These are phyloP conservation scores for Bujurquina vittata DNA, from an alignment of 2,113 vertebrate species.

Conservation along the genomic window DNA sequence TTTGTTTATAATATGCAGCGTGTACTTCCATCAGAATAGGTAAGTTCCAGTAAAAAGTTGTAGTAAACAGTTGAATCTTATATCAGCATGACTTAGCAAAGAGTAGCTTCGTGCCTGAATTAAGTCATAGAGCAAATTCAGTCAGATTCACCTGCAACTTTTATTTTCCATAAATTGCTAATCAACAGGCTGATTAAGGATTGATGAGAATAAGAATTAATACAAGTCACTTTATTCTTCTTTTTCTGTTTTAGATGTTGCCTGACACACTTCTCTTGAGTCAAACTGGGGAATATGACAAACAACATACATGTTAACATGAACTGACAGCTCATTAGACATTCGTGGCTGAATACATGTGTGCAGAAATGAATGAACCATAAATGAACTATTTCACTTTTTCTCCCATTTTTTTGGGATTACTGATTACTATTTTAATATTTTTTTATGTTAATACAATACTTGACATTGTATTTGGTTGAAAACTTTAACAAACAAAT, in stretches of 20 bases:
- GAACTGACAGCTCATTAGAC: slow-evolving; percentile 46
- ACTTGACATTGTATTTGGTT: slow-evolving; percentile 45
- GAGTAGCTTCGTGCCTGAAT: background rate
- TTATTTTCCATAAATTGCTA: background rate
- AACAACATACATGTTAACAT: slow-evolving; percentile 11
- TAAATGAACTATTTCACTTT: slow-evolving; percentile 71
- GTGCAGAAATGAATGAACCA: slow-evolving; percentile 52
- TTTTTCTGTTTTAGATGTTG: background rate
- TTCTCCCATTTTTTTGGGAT: slow-evolving; percentile 45
- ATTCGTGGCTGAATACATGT: slow-evolving; percentile 21
- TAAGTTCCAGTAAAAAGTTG: background rate
- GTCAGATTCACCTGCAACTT: background rate
- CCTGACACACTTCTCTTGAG: background rate
- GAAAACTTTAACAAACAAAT: slow-evolving; percentile 11
- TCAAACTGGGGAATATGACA: background rate
- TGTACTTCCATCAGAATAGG: background rate
- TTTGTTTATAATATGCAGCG: background rate
- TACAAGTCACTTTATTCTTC: background rate
- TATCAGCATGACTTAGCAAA: background rate
- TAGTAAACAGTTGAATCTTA: background rate
- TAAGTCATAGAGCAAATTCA: background rate
- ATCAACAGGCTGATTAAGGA: background rate
- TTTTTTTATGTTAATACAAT: slow-evolving; percentile 71
- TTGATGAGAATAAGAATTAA: background rate
- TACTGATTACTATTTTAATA: slow-evolving; percentile 67